Conservation (phyloP, 2,797 vertebrate genomes). For the Strix occidentalis region DNA sequence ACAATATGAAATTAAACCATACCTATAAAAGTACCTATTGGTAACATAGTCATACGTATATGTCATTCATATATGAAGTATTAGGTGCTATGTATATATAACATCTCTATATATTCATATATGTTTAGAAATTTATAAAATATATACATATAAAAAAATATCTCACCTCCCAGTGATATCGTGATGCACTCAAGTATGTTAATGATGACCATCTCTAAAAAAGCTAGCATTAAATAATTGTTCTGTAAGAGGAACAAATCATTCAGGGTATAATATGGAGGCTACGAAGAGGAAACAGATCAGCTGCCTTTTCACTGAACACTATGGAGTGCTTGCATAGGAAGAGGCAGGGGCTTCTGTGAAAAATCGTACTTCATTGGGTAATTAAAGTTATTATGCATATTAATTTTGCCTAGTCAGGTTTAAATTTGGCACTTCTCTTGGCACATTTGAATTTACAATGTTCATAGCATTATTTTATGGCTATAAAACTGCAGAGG, state of each 20-base stretch:
- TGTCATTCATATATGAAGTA: background rate
- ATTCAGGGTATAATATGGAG: background rate
- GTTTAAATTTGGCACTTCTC: constrained; percentile 25
- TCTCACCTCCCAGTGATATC: background rate
- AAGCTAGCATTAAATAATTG: background rate
- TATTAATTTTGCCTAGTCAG: constrained; percentile 53
- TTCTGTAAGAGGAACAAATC: background rate
- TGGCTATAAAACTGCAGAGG: background rate
- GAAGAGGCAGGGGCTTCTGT: background rate
- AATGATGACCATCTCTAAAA: background rate
- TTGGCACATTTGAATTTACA: background rate
- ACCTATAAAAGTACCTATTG: background rate
- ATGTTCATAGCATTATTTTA: background rate
- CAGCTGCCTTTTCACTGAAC: constrained; percentile 44
- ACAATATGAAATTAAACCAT: background rate
- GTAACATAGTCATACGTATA: background rate
- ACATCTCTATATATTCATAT: background rate
- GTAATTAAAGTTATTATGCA: constrained; percentile 30
- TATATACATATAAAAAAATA: background rate
- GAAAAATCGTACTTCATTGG: background rate
- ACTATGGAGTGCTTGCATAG: background rate
- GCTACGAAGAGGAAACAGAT: background rate
- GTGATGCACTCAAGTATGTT: background rate
- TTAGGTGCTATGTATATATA: background rate
- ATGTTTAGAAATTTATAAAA: background rate